Evolutionary conservation across 2,113 vertebrate species (phyloP), one percentile per base, ranked within the genome.

Genomic region (Clarias macrocephalus): DNA sequence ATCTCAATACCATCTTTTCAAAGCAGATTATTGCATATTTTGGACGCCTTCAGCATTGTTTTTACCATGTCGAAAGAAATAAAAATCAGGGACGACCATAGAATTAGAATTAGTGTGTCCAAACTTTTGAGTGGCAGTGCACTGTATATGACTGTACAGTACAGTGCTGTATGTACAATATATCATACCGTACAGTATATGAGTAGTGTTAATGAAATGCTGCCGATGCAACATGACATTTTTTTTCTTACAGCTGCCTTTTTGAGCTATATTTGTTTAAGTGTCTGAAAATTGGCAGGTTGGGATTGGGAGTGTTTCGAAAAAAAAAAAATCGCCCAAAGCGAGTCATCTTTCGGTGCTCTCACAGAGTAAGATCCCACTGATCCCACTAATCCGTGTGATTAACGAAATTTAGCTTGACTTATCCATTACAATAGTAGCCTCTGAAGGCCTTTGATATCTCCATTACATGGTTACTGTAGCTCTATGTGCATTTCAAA

Each of bases 381-480:
- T 62, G 79, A 81, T 81, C 79, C 57, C 30, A 15, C 79, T 81
- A 81, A 81, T 81, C 79, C 79, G 57, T 81, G 57, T 81, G 57
- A 81, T 81, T 81, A 81, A 81, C 79, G 79, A 62, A 81, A 81
- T 81, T 62, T 81, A 62, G 57, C 59, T 62, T 62, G 79, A 81
- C 83, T 84, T 60, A 72, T 84, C 66, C 56, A 57, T 73, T 73
- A 84, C 83, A 73, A 60, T 84, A 59, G 52, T 73, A 73, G 82
- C 25, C 62, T 83, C 63, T n/a, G n/a, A 84, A 73, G 79, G 18
- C 68, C 66, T 73, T 84, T 84, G 83, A 73, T 73, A 56, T 23
- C 54, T 56, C 83, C 30, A 59, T 57, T 84, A 84, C 83, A 56
- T n/a, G 65, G 68, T 59, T 73, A 75, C 83, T 59, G 68, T 56